These are phyloP conservation scores for Zaprionus lachaisei DNA, from an alignment of 1,140 invertebrate genomes.

Conservation along the genomic window DNA sequence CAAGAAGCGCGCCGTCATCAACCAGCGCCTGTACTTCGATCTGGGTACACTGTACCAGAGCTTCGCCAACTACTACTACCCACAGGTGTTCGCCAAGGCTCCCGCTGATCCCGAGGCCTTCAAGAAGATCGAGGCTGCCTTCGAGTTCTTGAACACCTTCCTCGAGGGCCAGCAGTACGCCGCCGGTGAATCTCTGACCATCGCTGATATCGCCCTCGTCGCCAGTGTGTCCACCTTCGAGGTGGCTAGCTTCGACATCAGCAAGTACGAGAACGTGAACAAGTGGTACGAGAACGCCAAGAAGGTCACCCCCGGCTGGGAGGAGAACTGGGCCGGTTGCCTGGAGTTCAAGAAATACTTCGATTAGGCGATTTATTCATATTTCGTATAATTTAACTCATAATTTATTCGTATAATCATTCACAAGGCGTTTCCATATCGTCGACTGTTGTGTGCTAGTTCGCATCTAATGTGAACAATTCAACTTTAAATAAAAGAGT, in stretches of 20 bases:
- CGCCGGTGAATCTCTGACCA: constrained; percentile 89
- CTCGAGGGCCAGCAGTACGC: constrained; percentile 88
- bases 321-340: constrained; percentile 88
- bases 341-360: constrained; percentile 85
- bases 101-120: constrained; percentile 88
- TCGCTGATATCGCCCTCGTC: constrained; percentile 89
- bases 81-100: constrained; percentile 88
- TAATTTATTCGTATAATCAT: constrained; percentile 38
- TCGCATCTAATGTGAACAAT: constrained; percentile 27
- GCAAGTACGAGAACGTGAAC: constrained; percentile 88
- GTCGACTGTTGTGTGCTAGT: constrained; percentile 24
- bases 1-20: constrained; percentile 88
- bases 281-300: constrained; percentile 90
- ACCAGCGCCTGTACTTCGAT: constrained; percentile 91
- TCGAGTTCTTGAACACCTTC: constrained; percentile 89
- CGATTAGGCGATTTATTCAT: constrained; percentile 55
- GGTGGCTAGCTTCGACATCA: constrained; percentile 88
- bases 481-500: constrained; percentile 32
- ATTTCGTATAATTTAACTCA: constrained; percentile 3
- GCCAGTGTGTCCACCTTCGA: constrained; percentile 88
- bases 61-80: constrained; percentile 89
- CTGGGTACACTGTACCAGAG: constrained; percentile 88
- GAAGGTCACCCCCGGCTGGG: constrained; percentile 89
- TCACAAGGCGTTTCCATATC: constrained; percentile 36
- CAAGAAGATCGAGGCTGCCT: constrained; percentile 87